These are phyloP conservation scores for Conger conger DNA, from an alignment of 2,113 vertebrate species.

Conservation along the genomic window DNA sequence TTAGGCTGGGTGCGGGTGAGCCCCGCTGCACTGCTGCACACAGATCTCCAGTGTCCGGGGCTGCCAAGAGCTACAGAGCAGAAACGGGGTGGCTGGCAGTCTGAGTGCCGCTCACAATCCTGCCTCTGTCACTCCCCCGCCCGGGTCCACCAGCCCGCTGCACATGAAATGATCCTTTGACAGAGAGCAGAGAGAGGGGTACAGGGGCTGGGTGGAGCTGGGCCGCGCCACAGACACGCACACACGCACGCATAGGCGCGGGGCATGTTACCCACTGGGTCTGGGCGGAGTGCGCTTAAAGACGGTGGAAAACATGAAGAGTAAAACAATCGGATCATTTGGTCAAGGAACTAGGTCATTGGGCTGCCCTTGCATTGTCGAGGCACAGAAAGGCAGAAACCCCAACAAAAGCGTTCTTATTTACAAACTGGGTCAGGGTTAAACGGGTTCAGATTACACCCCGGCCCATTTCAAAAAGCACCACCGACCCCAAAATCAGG, in stretches of 20 bases:
- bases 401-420: constrained; percentile 25
- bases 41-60: constrained; percentile 46
- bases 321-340: constrained; percentile 34
- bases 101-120: constrained; percentile 59
- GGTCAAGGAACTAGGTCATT: constrained; percentile 5
- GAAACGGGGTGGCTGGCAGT: constrained; percentile 59
- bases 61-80: constrained; percentile 68
- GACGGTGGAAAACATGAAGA: constrained; percentile 4
- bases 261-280: not conserved
- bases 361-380: constrained; percentile 24
- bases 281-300: not conserved
- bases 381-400: constrained; percentile 33
- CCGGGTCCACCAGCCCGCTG: constrained; percentile 20
- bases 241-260: not conserved
- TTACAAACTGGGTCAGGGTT: constrained; percentile 26
- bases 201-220: not conserved
- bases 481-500: not conserved
- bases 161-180: constrained; percentile 62
- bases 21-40: constrained; percentile 48
- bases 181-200: constrained; percentile 27
- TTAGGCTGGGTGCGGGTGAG: constrained; percentile 39
- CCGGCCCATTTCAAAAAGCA: not conserved
- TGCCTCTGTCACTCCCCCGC: constrained; percentile 57
- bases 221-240: not conserved
- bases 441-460: constrained; percentile 36